These are phyloP conservation scores for Morone chrysops DNA, from an alignment of 2,113 vertebrate genomes.

Conservation along the genomic window DNA sequence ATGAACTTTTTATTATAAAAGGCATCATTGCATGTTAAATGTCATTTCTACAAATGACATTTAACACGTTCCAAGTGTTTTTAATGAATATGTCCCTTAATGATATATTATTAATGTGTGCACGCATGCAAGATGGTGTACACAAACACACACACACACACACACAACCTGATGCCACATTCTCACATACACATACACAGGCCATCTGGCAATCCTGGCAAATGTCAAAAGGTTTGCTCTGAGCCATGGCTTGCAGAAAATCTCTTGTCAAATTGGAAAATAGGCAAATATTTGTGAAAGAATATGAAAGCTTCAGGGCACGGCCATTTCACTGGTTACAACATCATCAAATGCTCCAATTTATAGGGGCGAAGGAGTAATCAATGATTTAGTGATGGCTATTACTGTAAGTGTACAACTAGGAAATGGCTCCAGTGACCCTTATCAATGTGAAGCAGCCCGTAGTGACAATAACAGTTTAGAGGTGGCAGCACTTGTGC, in stretches of 20 bases:
- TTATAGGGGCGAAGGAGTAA: constrained; percentile 3
- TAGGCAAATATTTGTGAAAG: constrained; percentile 44
- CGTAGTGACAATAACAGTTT: not conserved
- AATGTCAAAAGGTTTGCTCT: constrained; percentile 48
- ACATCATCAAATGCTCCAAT: constrained; percentile 20
- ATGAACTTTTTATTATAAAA: not conserved
- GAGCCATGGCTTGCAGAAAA: constrained; percentile 29
- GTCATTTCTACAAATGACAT: constrained; percentile 13
- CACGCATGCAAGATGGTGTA: not conserved
- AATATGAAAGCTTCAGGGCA: constrained; percentile 39
- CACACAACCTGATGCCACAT: not conserved
- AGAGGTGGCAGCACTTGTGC: not conserved
- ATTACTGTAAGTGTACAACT: not conserved
- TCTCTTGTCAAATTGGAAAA: constrained; percentile 46
- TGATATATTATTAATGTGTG: constrained; percentile 4
- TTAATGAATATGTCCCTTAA: constrained; percentile 7
- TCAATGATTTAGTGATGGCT: constrained; percentile 18
- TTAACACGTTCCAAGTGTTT: not conserved
- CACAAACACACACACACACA: not conserved
- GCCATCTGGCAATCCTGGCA: constrained; percentile 67
- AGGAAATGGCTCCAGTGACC: constrained; percentile 33
- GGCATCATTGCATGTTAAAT: not conserved
- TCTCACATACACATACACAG: constrained; percentile 15
- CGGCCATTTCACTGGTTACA: not conserved
- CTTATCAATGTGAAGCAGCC: constrained; percentile 5